phyloP scores from a whole-genome alignment of 2,113 vertebrate species.

The Promerops cafer region DNA sequence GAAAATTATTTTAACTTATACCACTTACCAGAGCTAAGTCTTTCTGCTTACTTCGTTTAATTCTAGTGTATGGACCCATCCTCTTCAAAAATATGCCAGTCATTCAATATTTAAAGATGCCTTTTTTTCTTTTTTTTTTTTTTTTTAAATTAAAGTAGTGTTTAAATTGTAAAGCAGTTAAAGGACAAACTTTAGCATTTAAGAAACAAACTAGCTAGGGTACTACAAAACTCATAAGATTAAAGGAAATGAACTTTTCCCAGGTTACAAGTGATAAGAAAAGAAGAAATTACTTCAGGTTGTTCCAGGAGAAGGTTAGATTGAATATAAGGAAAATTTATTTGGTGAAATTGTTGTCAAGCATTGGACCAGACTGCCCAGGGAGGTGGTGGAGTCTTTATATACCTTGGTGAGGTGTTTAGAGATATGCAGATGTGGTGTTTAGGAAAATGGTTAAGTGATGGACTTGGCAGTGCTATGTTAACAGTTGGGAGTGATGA shows the following conservation, averaged over 20 bases:
- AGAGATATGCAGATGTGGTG: neutral
- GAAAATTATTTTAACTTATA: neutral
- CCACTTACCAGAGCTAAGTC: neutral
- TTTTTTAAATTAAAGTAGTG: neutral
- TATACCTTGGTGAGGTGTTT: neutral
- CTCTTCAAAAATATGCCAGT: neutral
- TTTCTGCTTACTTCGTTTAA: neutral
- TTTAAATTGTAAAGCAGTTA: neutral
- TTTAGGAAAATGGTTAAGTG: too few relatives aligned
- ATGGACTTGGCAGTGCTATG: neutral
- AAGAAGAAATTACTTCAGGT: neutral
- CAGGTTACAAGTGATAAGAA: neutral
- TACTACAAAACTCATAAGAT: neutral
- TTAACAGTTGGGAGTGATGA: neutral
- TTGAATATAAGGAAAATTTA: neutral
- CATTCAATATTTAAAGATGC: neutral
- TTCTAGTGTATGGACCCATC: neutral
- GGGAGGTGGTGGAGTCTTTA: neutral
- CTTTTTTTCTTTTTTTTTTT: neutral
- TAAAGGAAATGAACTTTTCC: neutral
- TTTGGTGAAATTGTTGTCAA: neutral
- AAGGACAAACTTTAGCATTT: neutral
- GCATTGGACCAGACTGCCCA: neutral
- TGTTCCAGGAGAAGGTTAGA: neutral
- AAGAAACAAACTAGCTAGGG: neutral